Evolutionary conservation across 2,797 vertebrate genomes (phyloP).

Genomic region (Sebastes dallii): DNA sequence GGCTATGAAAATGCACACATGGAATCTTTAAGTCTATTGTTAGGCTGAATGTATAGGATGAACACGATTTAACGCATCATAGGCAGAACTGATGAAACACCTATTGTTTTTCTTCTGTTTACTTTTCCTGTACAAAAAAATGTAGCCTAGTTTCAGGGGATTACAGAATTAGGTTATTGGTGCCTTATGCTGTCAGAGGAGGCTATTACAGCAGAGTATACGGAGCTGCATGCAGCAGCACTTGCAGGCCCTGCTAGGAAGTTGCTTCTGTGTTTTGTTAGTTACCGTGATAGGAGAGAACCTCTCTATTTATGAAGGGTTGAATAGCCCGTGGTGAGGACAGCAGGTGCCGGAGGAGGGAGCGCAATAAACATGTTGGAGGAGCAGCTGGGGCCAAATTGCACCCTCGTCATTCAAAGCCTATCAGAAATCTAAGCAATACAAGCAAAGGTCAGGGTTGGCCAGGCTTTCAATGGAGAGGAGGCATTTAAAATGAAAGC

Average conservation of each 20-base stretch:
- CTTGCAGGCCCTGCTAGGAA: slow-evolving; percentile 12
- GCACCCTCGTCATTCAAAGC: slow-evolving; percentile 77
- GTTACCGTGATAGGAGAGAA: slow-evolving; percentile 43
- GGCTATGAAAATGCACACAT: neutral
- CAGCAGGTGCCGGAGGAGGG: slow-evolving; percentile 75
- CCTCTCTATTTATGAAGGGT: slow-evolving; percentile 47
- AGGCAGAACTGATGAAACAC: slow-evolving; percentile 28
- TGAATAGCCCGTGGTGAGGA: slow-evolving; percentile 61
- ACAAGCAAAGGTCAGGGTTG: slow-evolving; percentile 78
- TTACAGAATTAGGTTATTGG: slow-evolving; percentile 73
- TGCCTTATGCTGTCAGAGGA: slow-evolving; percentile 51
- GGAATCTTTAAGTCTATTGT: slow-evolving; percentile 5
- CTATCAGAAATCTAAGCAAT: slow-evolving; percentile 73
- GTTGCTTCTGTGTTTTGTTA: slow-evolving; percentile 34
- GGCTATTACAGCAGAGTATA: slow-evolving; percentile 10
- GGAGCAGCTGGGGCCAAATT: slow-evolving; percentile 81
- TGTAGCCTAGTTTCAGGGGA: slow-evolving; percentile 63
- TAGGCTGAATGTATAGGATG: neutral
- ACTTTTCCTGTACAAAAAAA: slow-evolving; percentile 35
- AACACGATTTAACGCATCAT: slow-evolving; percentile 4
- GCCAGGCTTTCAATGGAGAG: slow-evolving; percentile 63
- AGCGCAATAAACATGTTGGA: slow-evolving; percentile 72
- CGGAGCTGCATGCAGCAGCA: neutral
- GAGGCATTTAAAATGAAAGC: slow-evolving; percentile 59
- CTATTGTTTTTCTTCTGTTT: slow-evolving; percentile 54